Base-by-base conservation (phyloP, 2,797 vertebrate species). In the Micropoecilia bifurca region DNA sequence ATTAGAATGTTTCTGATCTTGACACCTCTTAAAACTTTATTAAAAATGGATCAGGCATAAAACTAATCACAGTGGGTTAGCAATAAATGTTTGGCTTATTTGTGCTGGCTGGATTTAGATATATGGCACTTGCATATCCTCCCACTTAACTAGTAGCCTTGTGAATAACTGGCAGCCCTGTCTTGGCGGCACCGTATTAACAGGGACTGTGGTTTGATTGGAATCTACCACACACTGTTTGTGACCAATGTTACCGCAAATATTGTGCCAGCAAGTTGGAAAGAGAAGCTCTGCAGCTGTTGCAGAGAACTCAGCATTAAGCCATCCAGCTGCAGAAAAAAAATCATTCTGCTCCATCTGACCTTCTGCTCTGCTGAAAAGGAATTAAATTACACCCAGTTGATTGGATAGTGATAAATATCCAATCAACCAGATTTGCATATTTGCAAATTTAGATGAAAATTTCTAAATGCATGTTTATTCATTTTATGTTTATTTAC, bases 61-160 rank as follows among this genome's bases (percentile, higher is more conserved):
- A 61, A 22, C 36, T 30, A 71, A 55, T 45, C 53, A 59, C 77
- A 61, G 41, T 4, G 69, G 77, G 69, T 73, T 59, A 59, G 43
- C 50, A 10, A 22, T 72, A 53, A 55, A 55, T 59, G n/a, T 39
- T 46, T 72, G 41, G 77, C 53, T 72, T 57, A 73, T 46, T 36
- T 36, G 28, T 59, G 68, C 76, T 72, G 76, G 76, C 69, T 72
- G 41, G 46, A 36, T 78, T 78, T 39, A n/a, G 50, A 47, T 61
- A 48, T 46, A 61, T 59, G 43, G 43, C 41, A 69, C 48, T 68
- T 77, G n/a, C 46, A 50, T 53, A 55, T 78, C 77, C 69, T 78
- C 53, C 69, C 53, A 46, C 41, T 47, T 59, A 46, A 39, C 30
- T 72, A 47, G 53, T 78, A 57, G 30, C 68, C 41, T 33, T 36